phyloP scores from a whole-genome alignment of 2,888 invertebrate genomes.

The Eupeodes luniger region DNA sequence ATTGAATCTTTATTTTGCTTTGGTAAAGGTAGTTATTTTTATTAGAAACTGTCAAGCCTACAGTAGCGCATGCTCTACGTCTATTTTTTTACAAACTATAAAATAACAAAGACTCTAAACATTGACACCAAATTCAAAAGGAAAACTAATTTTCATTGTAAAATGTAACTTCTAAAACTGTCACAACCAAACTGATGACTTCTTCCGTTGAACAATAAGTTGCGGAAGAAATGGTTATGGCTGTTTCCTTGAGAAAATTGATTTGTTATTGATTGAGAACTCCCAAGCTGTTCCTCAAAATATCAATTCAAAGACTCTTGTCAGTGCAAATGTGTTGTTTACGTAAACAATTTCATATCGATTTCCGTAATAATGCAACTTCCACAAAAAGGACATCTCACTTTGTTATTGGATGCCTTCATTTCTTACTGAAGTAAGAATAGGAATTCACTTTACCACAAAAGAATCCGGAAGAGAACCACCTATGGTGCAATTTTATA shows the following conservation, averaged over 20 bases:
- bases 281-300: slow-evolving; percentile 63
- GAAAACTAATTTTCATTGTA: slow-evolving; percentile 45
- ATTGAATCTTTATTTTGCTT: slow-evolving; percentile 22
- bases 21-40: slow-evolving; percentile 33
- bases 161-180: slow-evolving; percentile 44
- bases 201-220: slow-evolving; percentile 71
- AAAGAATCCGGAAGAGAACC: slow-evolving; percentile 76
- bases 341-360: slow-evolving; percentile 73
- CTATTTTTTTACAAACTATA: neutral
- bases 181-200: slow-evolving; percentile 73
- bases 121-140: slow-evolving; percentile 33
- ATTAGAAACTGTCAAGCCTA: slow-evolving; percentile 34
- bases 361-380: slow-evolving; percentile 62
- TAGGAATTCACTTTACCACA: slow-evolving; percentile 69
- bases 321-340: slow-evolving; percentile 66
- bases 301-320: slow-evolving; percentile 29
- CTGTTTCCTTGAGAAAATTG: slow-evolving; percentile 66
- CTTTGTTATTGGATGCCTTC: slow-evolving; percentile 51
- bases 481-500: slow-evolving; percentile 77
- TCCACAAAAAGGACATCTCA: slow-evolving; percentile 69
- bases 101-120: slow-evolving; percentile 18
- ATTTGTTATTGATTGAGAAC: slow-evolving; percentile 75
- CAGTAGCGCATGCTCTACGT: slow-evolving; percentile 69
- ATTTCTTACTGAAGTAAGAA: slow-evolving; percentile 50
- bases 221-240: slow-evolving; percentile 49